Evolutionary conservation across 2,888 invertebrate genomes (phyloP), one percentile per base, ranked within the genome.

Genomic region (Pilophorus perplexus): DNA sequence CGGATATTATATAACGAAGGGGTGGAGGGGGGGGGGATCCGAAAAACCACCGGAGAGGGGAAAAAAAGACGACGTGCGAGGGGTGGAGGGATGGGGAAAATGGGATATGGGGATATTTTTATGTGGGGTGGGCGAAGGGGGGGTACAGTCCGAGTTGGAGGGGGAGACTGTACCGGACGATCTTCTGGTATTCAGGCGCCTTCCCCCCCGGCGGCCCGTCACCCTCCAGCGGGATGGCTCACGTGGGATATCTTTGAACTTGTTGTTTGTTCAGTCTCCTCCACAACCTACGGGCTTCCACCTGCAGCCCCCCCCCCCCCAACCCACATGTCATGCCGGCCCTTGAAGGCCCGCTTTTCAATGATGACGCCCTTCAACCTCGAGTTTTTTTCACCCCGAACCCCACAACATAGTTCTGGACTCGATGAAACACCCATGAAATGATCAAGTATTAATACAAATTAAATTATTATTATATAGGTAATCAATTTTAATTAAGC

Each of bases 101-200:
- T 52, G 25, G 52, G 52, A 28, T 52, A 38, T 57, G 38, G 23
- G 22, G n/a, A n/a, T n/a, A n/a, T n/a, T n/a, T n/a, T n/a, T n/a
- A n/a, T n/a, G n/a, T n/a, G n/a, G n/a, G n/a, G n/a, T n/a, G 46
- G 28, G 33, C 62, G 33, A 8, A 12, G 22, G 22, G 50, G 14
- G 14, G 6, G 50, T 62, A 50, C 62, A 62, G 62, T 48, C 46
- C 4, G 44, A 3, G 6, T 5, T n/a, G 18, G 33, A 38, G 8
- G 22, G 18, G 25, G 44, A 44, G 64, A 62, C 67, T 67, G 66
- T 67, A 42, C 54, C 44, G 54, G 48, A 54, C 68, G 69, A 71
- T 67, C 70, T 62, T 57, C 64, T 68, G 68, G 62, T 62, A 27
- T 55, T 54, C 67, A 68, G 71, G 70, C 70, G 72, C 69, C 71